Base-by-base conservation (phyloP, 2,888 invertebrate genomes). In the Parnassius smintheus region DNA sequence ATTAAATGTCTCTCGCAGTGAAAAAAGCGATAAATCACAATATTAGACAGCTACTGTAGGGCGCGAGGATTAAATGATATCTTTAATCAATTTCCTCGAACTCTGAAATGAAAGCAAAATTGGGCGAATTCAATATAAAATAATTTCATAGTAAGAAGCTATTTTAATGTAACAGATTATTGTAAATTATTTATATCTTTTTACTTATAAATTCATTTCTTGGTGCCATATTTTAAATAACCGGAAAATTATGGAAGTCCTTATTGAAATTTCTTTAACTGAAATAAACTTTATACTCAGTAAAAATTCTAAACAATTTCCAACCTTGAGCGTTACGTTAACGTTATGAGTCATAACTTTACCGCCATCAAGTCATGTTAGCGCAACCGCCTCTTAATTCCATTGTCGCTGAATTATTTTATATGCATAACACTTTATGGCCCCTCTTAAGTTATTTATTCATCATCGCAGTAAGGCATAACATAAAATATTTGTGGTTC, bases 1-100 rank as follows among this genome's bases (percentile, higher is more conserved):
- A 64, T 62, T 51, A 59, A 69, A 70, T 68, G 61, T 68, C 65
- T 65, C 65, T 61, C 67, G 67, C 65, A 66, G 61, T 62, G 64
- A 64, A 68, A 81, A 80, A 81, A 81, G 76, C 82, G 78, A 85
- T 86, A 83, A 86, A 86, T 85, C 83, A 86, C 75, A 75, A 81
- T 77, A 83, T 81, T 75, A 77, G 86, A 85, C 85, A 78, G 81
- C 78, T 74, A 74, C 75, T 78, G 71, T 75, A 75, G 70, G 75
- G 76, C 77, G 77, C 74, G 72, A 68, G 72, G 76, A 75, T 74
- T 70, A 72, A 75, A 74, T 70, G 72, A 75, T 75, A 78, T 76
- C 59, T 80, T 77, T 77, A 77, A 79, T 81, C 82, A 83, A 82
- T 83, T 83, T 79, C 44, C 44, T 41, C 42, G 56, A 60, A 59